Conservation (phyloP, 2,797 vertebrate genomes). For the Sebastes paucispinis region DNA sequence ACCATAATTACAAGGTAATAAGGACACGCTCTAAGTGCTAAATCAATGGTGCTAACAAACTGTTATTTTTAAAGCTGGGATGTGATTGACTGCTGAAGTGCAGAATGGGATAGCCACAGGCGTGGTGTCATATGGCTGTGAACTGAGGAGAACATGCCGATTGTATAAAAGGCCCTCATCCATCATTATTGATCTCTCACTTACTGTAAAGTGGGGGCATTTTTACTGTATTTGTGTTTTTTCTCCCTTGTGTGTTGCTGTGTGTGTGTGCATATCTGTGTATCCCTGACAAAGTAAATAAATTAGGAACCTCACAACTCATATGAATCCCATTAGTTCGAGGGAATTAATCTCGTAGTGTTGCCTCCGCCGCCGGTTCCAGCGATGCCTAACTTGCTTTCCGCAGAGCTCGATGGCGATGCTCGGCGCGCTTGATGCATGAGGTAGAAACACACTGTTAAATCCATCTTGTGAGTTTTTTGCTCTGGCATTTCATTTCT, state of each 20-base stretch:
- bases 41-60: slow-evolving; percentile 88
- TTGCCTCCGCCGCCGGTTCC: slow-evolving; percentile 69
- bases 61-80: slow-evolving; percentile 84
- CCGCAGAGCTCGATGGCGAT: slow-evolving; percentile 46
- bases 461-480: slow-evolving; percentile 85
- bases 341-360: slow-evolving; percentile 86
- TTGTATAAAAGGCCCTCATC: slow-evolving; percentile 80
- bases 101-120: slow-evolving; percentile 77
- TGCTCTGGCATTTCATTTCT: slow-evolving; percentile 66
- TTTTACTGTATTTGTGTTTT: slow-evolving; percentile 77
- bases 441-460: slow-evolving; percentile 84
- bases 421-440: slow-evolving; percentile 82
- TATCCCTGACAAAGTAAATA: slow-evolving; percentile 79
- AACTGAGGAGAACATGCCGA: slow-evolving; percentile 81
- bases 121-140: slow-evolving; percentile 78
- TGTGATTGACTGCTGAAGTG: slow-evolving; percentile 83
- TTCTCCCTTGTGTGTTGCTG: slow-evolving; percentile 30
- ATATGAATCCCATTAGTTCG: slow-evolving; percentile 93
- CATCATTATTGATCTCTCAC: slow-evolving; percentile 83
- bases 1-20: slow-evolving; percentile 88
- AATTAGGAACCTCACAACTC: slow-evolving; percentile 81
- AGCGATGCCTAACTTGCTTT: slow-evolving; percentile 71
- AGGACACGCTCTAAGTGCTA: slow-evolving; percentile 86
- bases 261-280: slow-evolving; percentile 37
- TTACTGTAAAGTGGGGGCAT: slow-evolving; percentile 84